Base-by-base conservation (phyloP, 2,797 vertebrate genomes). In the Sebastes matsubarae region DNA sequence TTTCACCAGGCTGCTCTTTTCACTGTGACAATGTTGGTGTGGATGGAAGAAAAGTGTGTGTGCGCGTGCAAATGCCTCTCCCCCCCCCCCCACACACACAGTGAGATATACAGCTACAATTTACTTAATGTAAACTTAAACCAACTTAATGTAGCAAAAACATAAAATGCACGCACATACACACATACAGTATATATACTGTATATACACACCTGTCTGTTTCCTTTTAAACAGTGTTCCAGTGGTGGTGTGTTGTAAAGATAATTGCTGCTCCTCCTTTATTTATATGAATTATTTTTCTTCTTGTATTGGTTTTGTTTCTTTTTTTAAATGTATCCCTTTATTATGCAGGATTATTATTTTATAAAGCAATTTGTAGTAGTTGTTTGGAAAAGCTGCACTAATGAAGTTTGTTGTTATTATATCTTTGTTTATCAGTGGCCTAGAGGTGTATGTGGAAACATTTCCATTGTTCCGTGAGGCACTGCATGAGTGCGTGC, bases 1-100 rank as follows among this genome's bases (percentile, higher is more conserved):
- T 84, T 83, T 82, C 16, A 70, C 34, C 68, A 65, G 58, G 36
- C 58, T 55, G 58, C 32, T 79, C 50, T 81, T 83, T 84, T 76
- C 6, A 74, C 18, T 1, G 25, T 65, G 24, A 87, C 59, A 79
- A 63, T 10, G 16, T 64, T 46, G 1, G 14, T 13, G 18, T 42
- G 18, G n/a, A 57, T 38, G n/a, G 27, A 58, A 4, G 24, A 46
- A 27, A 14, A 34, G 59, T 72, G 50, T 46, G 60, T 18, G 46
- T 25, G 12, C 64, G 22, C 55, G 42, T 72, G 55, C 18, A 59
- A 59, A 68, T 60, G 8, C 32, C 38, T 9, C 3, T 0, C 18
- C 1, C 1, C 0, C 16, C 38, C 1, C 42, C 7, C 42, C 22
- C 36, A 20, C 14, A 42, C 52, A 46, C 12, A 32, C 13, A 9